A percentile compares a stretch with the other conserved stretches of the same genome.
phyloP scores from a whole-genome alignment of 1,140 invertebrate genomes.

The Onthophagus taurus region DNA sequence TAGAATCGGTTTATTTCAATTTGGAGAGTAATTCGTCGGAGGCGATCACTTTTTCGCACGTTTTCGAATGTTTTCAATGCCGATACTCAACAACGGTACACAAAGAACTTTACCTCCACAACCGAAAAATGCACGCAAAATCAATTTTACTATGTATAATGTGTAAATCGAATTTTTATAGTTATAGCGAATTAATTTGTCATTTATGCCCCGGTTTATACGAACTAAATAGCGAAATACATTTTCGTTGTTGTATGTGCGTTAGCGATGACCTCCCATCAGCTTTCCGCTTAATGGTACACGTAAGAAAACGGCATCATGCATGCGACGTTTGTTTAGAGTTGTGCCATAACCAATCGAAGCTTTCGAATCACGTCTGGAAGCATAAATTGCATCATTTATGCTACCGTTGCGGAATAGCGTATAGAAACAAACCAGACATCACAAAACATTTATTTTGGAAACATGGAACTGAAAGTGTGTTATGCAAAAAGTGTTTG shows the following conservation, averaged over 20 bases:
- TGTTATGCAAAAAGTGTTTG: conserved; percentile 70
- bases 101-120: conserved; percentile 75
- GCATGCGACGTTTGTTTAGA: conserved; percentile 79
- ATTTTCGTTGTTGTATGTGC: conserved; percentile 67
- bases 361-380: conserved; percentile 75
- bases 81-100: conserved; percentile 62
- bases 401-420: conserved; percentile 75
- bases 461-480: conserved; percentile 84
- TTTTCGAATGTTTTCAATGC: conserved; percentile 77
- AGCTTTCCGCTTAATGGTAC: conserved; percentile 74
- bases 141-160: conserved; percentile 69
- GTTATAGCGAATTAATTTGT: conserved; percentile 74
- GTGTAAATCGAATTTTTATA: conserved; percentile 77
- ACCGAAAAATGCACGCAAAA: conserved; percentile 74
- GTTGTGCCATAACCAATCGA: conserved; percentile 62
- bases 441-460: conserved; percentile 82
- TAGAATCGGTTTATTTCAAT: conserved; percentile 58
- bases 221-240: conserved; percentile 52
- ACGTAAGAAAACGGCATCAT: conserved; percentile 69
- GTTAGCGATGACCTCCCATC: conserved; percentile 63
- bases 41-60: conserved; percentile 46
- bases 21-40: conserved; percentile 42
- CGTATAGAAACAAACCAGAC: conserved; percentile 75
- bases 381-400: conserved; percentile 79
- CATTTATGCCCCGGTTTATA: conserved; percentile 73